A percentile compares a stretch with the other conserved stretches of the same genome.
Conservation (phyloP, 2,888 invertebrate genomes). For the Drymonia ruficornis region DNA sequence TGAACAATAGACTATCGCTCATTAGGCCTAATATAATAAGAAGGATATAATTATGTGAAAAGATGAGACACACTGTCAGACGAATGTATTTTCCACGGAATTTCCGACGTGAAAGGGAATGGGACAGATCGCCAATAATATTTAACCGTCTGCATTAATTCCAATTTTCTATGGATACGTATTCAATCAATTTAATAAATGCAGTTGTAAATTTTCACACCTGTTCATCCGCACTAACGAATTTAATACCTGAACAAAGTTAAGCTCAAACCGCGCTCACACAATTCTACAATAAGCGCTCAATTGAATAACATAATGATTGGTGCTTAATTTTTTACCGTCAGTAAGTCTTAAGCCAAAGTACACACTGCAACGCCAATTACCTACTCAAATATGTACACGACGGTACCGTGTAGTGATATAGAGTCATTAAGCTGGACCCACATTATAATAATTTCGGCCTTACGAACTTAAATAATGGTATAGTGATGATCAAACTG, state of each 20-base stretch:
- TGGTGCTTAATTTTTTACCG: slow-evolving; percentile 7
- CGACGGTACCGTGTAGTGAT: background rate
- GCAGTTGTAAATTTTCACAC: background rate
- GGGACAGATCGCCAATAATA: too few relatives aligned
- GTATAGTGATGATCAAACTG: background rate
- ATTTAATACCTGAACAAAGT: background rate
- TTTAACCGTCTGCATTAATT: too few relatives aligned
- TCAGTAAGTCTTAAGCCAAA: background rate
- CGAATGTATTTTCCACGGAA: too few relatives aligned
- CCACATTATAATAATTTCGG: slow-evolving; percentile 6
- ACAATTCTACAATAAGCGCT: slow-evolving; percentile 8
- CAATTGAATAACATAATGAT: slow-evolving; percentile 15
- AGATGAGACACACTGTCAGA: too few relatives aligned
- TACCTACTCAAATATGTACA: slow-evolving; percentile 10
- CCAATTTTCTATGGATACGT: too few relatives aligned
- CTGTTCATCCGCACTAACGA: background rate
- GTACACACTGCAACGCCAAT: slow-evolving; percentile 12
- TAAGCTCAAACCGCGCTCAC: background rate
- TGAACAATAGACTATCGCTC: too few relatives aligned
- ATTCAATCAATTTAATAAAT: too few relatives aligned
- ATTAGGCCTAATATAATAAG: too few relatives aligned
- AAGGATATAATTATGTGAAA: too few relatives aligned
- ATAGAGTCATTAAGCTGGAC: slow-evolving; percentile 12
- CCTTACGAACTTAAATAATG: slow-evolving; percentile 6
- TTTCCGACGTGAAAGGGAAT: too few relatives aligned